phyloP scores from a whole-genome alignment of 23 tunicate genomes.

The Trididemnum clinides region DNA sequence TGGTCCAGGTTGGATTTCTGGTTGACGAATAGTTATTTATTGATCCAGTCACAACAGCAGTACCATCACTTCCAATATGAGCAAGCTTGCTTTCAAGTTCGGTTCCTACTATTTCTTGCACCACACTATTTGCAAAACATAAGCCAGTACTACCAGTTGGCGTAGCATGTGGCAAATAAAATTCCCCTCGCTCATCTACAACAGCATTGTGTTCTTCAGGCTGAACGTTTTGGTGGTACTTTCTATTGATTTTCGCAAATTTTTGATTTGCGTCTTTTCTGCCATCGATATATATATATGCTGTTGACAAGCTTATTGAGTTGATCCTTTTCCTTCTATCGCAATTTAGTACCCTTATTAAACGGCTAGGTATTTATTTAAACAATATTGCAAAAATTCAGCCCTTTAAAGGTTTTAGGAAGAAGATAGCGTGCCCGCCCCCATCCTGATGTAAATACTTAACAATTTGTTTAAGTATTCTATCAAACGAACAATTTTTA shows the following conservation, averaged over 20 bases:
- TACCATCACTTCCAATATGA: not conserved
- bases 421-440: too few relatives aligned
- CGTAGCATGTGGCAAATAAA: not conserved
- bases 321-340: constrained; percentile 5
- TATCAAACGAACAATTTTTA: too few relatives aligned
- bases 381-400: too few relatives aligned
- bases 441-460: too few relatives aligned
- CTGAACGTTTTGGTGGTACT: constrained; percentile 5
- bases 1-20: not conserved
- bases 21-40: not conserved
- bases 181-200: constrained; percentile 7
- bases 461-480: too few relatives aligned
- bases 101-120: not conserved
- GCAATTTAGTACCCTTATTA: too few relatives aligned
- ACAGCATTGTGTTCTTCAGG: not conserved
- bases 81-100: not conserved
- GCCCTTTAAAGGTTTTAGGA: too few relatives aligned
- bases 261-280: constrained; percentile 4
- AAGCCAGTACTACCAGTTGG: constrained; percentile 10
- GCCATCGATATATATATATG: not conserved
- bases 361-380: too few relatives aligned
- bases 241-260: not conserved
- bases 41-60: not conserved
- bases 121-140: not conserved
- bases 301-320: not conserved